Conservation (phyloP, 2,888 invertebrate genomes). For the Hanleya hanleyi region DNA sequence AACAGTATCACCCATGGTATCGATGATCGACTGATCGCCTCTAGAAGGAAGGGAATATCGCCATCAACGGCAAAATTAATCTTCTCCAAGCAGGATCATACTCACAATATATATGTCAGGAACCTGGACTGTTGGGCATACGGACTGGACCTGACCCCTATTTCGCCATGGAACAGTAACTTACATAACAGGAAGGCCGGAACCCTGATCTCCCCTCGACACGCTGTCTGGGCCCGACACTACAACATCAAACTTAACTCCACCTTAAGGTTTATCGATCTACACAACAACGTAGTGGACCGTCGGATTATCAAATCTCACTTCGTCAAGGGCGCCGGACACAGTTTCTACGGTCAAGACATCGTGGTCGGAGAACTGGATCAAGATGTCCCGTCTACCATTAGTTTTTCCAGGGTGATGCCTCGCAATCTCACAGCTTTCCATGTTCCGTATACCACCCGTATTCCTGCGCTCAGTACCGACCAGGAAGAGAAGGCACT, state of each 20-base stretch:
- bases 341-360: conserved; percentile 41
- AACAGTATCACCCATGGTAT: conserved; percentile 43
- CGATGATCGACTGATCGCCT: conserved; percentile 39
- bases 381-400: conserved; percentile 46
- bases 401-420: conserved; percentile 48
- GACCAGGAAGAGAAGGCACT: conserved; percentile 57
- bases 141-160: conserved; percentile 49
- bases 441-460: conserved; percentile 16
- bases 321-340: conserved; percentile 24
- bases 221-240: conserved; percentile 53
- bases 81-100: conserved; percentile 48
- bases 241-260: conserved; percentile 45
- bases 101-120: conserved; percentile 40
- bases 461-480: conserved; percentile 47
- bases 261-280: conserved; percentile 48
- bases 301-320: conserved; percentile 35
- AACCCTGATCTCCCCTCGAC: conserved; percentile 49
- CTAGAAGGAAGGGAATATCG: conserved; percentile 31
- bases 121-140: conserved; percentile 51
- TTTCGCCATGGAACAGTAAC: conserved; percentile 58
- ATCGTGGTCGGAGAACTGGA: conserved; percentile 54
- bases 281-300: conserved; percentile 49
- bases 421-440: conserved; percentile 41
- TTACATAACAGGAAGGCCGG: conserved; percentile 45
- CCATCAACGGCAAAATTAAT: conserved; percentile 41